Conservation (phyloP, 2,888 invertebrate species). For the Timema cristinae region DNA sequence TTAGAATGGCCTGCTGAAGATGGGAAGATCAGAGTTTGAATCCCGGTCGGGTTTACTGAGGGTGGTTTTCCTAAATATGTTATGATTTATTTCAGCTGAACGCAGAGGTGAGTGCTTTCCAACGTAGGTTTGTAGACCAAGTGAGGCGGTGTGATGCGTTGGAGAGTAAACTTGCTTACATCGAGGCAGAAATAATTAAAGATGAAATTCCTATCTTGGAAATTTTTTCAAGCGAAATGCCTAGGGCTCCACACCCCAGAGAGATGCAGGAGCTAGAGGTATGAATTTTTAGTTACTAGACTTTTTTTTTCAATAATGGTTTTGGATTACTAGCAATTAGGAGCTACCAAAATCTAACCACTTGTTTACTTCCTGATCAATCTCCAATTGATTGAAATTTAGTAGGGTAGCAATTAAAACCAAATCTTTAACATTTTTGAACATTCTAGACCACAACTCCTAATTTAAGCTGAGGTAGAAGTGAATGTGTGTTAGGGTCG, state of each 20-base stretch:
- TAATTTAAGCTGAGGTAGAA: no score
- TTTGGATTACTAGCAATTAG: neutral
- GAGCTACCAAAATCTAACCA: neutral
- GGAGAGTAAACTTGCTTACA: conserved; percentile 81
- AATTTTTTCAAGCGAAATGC: conserved; percentile 59
- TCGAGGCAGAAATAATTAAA: conserved; percentile 81
- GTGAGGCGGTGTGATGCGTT: conserved; percentile 88
- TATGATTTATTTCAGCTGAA: conserved; percentile 61
- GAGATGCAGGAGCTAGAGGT: conserved; percentile 90
- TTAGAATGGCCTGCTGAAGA: no score
- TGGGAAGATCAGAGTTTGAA: no score
- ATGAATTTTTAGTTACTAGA: conserved; percentile 28
- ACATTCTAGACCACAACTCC: no score
- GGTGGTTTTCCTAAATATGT: no score
- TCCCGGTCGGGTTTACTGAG: no score
- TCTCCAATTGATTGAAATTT: neutral
- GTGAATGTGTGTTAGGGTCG: no score
- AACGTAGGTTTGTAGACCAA: conserved; percentile 88
- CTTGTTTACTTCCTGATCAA: neutral
- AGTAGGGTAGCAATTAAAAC: no score
- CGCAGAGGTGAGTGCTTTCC: conserved; percentile 80
- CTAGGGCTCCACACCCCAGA: conserved; percentile 67
- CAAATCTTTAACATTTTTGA: no score
- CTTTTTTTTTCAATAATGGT: no score
- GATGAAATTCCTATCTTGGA: conserved; percentile 76